Conservation (phyloP, 2,888 invertebrate genomes). For the Oscheius sp. region DNA sequence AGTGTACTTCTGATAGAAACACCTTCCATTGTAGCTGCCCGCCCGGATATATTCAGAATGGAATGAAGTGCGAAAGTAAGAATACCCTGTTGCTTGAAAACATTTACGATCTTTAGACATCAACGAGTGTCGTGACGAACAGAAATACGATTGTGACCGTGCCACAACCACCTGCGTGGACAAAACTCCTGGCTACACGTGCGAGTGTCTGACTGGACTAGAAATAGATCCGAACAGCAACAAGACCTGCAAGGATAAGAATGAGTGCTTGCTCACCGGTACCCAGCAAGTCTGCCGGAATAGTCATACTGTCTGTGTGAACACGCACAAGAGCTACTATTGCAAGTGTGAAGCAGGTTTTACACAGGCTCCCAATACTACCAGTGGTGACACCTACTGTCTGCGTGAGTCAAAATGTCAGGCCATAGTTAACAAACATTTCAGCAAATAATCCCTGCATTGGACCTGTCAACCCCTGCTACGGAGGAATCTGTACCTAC, state of each 20-base stretch:
- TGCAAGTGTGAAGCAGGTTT: conserved; percentile 77
- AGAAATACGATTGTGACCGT: conserved; percentile 15
- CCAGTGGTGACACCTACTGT: not conserved
- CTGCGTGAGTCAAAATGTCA: conserved; percentile 7
- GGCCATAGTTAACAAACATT: conserved; percentile 3
- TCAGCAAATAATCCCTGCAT: conserved; percentile 18
- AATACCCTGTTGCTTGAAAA: not conserved
- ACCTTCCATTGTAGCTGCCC: conserved; percentile 58
- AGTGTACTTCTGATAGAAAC: conserved; percentile 3
- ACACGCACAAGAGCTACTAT: conserved; percentile 81
- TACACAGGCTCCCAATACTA: conserved; percentile 35
- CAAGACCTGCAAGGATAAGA: conserved; percentile 53
- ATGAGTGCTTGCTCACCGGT: conserved; percentile 62
- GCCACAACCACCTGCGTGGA: conserved; percentile 21
- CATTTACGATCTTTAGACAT: conserved; percentile 10
- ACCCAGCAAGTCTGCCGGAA: not conserved
- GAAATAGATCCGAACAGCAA: not conserved
- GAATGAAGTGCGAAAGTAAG: conserved; percentile 34
- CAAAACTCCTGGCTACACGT: conserved; percentile 2
- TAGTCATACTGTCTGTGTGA: conserved; percentile 79
- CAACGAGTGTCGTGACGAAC: conserved; percentile 32
- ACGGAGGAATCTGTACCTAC: conserved; percentile 29
- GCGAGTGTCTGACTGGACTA: conserved; percentile 24
- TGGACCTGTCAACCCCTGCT: conserved; percentile 19
- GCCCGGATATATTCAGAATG: conserved; percentile 62